Base-by-base conservation (phyloP, 2,888 invertebrate species). In the Volucella inflata region DNA sequence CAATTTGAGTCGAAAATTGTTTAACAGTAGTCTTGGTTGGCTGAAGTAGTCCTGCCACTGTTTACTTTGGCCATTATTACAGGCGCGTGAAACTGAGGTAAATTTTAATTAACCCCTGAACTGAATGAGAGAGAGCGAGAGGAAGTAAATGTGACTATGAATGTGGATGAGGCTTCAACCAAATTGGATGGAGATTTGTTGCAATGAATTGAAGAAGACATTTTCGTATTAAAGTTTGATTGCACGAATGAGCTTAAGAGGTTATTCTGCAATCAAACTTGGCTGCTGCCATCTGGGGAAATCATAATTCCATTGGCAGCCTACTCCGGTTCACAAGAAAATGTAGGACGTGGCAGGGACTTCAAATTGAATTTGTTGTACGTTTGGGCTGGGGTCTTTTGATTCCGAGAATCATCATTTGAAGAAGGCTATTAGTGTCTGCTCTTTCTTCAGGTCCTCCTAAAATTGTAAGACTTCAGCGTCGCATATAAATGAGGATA, bases 61-160 rank as follows among this genome's bases (percentile, higher is more conserved):
- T 70, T 57, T 55, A 53, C 55, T 30, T 65, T 75, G 55, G 68
- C 38, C 55, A 64, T 74, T 74, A 74, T 59, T 65, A 51, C 40
- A 44, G 53, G 44, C 36, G 51, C 46, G 64, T 6, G 59, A 64
- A 38, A 59, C 64, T 59, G 74, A 84, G 79, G 79, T 79, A 59
- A 70, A 75, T 84, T 79, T 84, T 79, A 84, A 84, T 84, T 84
- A 84, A 75, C 74, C 65, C 44, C 60, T 65, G 53, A 76, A 6
- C 30, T 6, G 30, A 30, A 30, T 30, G 30, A 30, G 21, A 21
- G 21, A 21, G 21, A 21, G 21, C 4, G 30, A 30, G 30, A 6
- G 30, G 30, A 30, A 30, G 30, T 30, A 6, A 30, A 30, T 30
- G 6, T 30, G 30, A 30, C 30, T 30, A 30, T 30, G 2, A 30